Percentiles rank a stretch among this genome's conserved stretches.
phyloP scores from a whole-genome alignment of 2,797 vertebrate species.

The Austrolebias charrua region DNA sequence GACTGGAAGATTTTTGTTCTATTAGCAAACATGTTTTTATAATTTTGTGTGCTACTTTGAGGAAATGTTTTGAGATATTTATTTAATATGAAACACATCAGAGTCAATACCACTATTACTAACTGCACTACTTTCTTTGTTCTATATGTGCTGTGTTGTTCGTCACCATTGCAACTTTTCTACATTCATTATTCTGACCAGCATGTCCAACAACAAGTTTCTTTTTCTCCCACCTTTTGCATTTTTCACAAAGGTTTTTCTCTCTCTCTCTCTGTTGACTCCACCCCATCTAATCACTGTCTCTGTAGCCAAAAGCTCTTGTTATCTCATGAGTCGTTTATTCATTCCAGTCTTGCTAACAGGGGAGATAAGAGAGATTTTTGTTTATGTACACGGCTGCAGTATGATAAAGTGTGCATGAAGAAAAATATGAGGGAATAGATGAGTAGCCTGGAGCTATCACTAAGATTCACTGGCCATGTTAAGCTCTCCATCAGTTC shows the following conservation, averaged over 20 bases:
- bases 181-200: conserved; percentile 39
- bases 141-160: background rate
- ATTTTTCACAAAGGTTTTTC: conserved; percentile 33
- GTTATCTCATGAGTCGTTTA: conserved; percentile 46
- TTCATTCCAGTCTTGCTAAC: conserved; percentile 47
- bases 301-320: conserved; percentile 33
- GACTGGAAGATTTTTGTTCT: conserved; percentile 17
- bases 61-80: no score
- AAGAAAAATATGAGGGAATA: conserved; percentile 45
- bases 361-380: conserved; percentile 49
- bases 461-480: conserved; percentile 34
- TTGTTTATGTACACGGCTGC: conserved; percentile 31
- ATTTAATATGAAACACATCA: no score
- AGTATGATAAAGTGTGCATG: conserved; percentile 46
- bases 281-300: conserved; percentile 16
- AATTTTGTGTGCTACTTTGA: no score
- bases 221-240: conserved; percentile 29
- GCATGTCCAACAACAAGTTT: conserved; percentile 10
- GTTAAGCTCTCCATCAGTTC: conserved; percentile 46
- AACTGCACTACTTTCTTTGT: no score
- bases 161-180: conserved; percentile 24
- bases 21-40: no score
- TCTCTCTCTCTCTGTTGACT: conserved; percentile 20
- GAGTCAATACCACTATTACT: no score
- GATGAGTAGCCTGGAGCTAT: conserved; percentile 29